phyloP scores from a whole-genome alignment of 2,113 vertebrate genomes.

The Orthonyx spaldingii region DNA sequence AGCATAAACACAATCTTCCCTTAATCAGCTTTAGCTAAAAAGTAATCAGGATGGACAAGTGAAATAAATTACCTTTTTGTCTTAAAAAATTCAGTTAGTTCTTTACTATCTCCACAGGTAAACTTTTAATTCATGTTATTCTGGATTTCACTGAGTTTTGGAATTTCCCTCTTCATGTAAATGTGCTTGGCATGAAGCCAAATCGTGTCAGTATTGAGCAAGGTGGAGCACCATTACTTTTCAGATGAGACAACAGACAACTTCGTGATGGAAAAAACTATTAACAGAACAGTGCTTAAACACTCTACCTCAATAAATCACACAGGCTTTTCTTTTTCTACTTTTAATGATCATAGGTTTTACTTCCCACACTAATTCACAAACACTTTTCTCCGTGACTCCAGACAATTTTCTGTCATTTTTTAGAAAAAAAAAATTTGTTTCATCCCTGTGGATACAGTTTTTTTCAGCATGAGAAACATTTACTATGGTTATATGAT shows the following conservation, averaged over 20 bases:
- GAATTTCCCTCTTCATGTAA: neutral
- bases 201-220: neutral
- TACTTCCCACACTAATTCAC: neutral
- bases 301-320: neutral
- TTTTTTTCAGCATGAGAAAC: neutral
- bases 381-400: neutral
- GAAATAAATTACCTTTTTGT: neutral
- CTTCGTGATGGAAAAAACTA: neutral
- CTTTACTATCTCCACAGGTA: neutral
- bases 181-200: neutral
- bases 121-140: neutral
- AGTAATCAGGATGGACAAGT: neutral
- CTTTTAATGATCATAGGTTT: neutral
- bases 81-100: neutral
- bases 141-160: neutral
- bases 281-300: neutral
- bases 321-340: fast-evolving
- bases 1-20: neutral
- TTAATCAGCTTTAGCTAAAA: neutral
- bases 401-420: neutral
- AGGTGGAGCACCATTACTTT: neutral
- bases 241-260: neutral
- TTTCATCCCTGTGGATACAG: neutral
- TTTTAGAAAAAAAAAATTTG: neutral
- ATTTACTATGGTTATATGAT: neutral